Conservation (phyloP, 2,797 vertebrate species). For the Alca torda region DNA sequence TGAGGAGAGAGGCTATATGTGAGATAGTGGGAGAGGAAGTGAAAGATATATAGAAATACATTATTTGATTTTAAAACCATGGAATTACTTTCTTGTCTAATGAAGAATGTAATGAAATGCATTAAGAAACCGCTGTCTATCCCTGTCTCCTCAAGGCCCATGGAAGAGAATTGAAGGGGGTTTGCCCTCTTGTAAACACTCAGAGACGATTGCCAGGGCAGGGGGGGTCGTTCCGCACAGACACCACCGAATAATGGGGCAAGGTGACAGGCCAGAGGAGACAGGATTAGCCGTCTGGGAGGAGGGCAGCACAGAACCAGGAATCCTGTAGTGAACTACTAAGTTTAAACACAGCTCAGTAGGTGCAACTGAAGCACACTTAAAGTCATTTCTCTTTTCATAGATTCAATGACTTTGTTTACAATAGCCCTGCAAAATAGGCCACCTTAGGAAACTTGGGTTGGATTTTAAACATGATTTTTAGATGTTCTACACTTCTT, state of each 20-base stretch:
- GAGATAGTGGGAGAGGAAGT: conserved; percentile 14
- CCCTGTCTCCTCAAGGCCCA: not conserved
- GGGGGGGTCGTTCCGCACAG: not conserved
- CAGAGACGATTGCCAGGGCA: not conserved
- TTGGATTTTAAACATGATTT: not conserved
- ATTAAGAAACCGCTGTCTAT: not conserved
- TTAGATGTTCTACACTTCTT: not conserved
- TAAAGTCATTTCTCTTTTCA: not conserved
- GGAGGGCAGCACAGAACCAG: not conserved
- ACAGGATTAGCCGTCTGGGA: not conserved
- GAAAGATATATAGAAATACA: conserved; percentile 28
- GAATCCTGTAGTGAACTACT: not conserved
- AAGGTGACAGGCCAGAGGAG: not conserved
- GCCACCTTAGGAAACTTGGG: not conserved
- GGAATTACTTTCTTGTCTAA: not conserved
- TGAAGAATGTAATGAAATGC: not conserved
- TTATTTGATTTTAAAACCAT: not conserved
- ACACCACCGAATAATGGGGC: not conserved
- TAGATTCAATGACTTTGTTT: not conserved
- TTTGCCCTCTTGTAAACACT: not conserved
- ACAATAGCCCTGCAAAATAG: not conserved
- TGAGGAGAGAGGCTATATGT: not conserved
- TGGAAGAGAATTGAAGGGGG: not conserved
- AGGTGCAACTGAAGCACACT: not conserved
- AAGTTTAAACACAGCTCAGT: not conserved